Conservation (phyloP, 2,888 invertebrate genomes). For the Cremastinae sp. region DNA sequence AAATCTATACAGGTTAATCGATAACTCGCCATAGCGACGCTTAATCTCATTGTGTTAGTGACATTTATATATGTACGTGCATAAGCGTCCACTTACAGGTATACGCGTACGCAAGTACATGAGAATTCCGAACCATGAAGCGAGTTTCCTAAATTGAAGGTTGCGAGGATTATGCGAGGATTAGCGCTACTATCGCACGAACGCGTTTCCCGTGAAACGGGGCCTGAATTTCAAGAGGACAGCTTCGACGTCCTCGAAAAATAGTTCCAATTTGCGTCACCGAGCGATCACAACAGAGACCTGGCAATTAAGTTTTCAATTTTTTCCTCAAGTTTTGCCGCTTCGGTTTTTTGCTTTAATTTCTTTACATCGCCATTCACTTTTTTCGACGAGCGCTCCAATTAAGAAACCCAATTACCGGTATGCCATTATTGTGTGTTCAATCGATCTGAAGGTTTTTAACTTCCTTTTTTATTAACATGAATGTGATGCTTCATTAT, state of each 20-base stretch:
- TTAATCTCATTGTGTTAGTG: conserved; percentile 40
- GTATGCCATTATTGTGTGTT: background rate
- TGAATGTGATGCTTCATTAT: too few relatives aligned
- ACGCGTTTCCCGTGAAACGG: conserved; percentile 17
- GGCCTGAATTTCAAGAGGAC: conserved; percentile 3
- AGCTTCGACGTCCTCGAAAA: background rate
- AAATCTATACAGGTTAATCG: conserved; percentile 34
- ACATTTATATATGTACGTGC: conserved; percentile 3
- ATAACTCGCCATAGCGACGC: conserved; percentile 7
- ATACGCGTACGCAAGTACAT: conserved; percentile 6
- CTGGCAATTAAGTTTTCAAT: too few relatives aligned
- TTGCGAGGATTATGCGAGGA: conserved; percentile 54
- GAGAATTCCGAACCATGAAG: conserved; percentile 18
- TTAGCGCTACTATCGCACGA: conserved; percentile 44
- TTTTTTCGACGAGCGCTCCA: background rate
- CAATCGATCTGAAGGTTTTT: background rate
- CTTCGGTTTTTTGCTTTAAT: too few relatives aligned
- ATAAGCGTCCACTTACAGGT: background rate
- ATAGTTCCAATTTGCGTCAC: background rate
- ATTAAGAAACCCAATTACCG: background rate
- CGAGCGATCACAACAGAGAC: too few relatives aligned
- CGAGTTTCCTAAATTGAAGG: conserved; percentile 54
- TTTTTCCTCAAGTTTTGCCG: too few relatives aligned
- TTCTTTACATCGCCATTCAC: background rate
- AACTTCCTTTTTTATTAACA: background rate